Percentiles rank a stretch among this genome's conserved stretches.
Evolutionary conservation across 2,888 invertebrate species (phyloP).

Genomic region (Epicampocera succincta): DNA sequence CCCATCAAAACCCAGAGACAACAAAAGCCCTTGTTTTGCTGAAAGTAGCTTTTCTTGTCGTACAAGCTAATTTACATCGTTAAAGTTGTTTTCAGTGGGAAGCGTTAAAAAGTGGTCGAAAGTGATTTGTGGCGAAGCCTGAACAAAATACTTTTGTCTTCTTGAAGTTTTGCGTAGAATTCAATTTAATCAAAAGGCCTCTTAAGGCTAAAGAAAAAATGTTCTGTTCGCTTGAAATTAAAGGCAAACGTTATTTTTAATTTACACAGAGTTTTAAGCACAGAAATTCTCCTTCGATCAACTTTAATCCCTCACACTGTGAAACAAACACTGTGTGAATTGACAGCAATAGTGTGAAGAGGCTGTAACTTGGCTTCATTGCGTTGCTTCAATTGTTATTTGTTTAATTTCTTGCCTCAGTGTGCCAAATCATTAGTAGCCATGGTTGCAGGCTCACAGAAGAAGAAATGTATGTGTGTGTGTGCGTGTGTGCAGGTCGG

Average conservation of each 20-base stretch:
- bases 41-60: slow-evolving; percentile 27
- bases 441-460: slow-evolving; percentile 38
- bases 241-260: no score
- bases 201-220: no score
- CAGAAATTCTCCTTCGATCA: no score
- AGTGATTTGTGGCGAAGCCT: not conserved
- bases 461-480: not conserved
- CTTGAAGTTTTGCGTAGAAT: not conserved
- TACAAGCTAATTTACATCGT: not conserved
- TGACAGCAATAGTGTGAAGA: slow-evolving; percentile 14
- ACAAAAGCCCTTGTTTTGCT: slow-evolving; percentile 17
- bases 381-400: slow-evolving; percentile 27
- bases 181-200: no score
- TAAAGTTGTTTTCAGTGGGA: not conserved
- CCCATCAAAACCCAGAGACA: slow-evolving; percentile 13
- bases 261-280: no score
- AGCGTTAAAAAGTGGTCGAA: not conserved
- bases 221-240: no score
- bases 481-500: not conserved
- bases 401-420: slow-evolving; percentile 32
- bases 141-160: not conserved
- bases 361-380: not conserved
- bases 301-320: no score
- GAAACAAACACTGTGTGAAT: no score
- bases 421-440: slow-evolving; percentile 53